These are phyloP conservation scores for Lineus longissimus DNA, from an alignment of 1,140 invertebrate species.

Conservation along the genomic window DNA sequence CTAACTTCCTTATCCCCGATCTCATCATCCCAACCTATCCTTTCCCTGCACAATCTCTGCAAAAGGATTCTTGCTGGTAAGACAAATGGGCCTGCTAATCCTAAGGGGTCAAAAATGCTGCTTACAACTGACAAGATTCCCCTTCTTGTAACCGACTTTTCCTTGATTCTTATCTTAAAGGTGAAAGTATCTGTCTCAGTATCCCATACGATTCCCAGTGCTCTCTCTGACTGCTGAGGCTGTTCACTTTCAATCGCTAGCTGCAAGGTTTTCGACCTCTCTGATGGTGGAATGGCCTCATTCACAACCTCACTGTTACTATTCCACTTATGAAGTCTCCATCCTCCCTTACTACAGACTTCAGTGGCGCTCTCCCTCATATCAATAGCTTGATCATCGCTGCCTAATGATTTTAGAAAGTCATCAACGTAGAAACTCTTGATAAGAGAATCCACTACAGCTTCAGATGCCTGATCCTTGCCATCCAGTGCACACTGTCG, in stretches of 20 bases:
- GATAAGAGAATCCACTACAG: not conserved
- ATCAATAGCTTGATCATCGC: slow-evolving; percentile 8
- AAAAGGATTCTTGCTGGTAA: not conserved
- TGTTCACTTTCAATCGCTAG: not conserved
- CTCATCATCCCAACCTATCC: not conserved
- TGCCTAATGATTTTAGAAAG: slow-evolving; percentile 11
- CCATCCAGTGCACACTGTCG: slow-evolving; percentile 16
- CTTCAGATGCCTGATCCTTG: not conserved
- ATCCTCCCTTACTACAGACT: slow-evolving; percentile 8
- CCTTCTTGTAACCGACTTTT: not conserved
- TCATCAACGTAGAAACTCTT: slow-evolving; percentile 26
- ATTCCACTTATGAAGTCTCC: slow-evolving; percentile 15
- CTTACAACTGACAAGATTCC: not conserved
- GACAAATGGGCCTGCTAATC: not conserved
- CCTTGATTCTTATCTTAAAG: not conserved
- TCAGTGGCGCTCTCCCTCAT: not conserved
- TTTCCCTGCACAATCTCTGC: not conserved
- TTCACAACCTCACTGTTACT: slow-evolving; percentile 13
- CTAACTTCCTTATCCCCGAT: not conserved
- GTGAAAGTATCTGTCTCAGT: not conserved
- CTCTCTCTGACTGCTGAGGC: not conserved
- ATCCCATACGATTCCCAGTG: not conserved
- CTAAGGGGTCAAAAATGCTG: not conserved
- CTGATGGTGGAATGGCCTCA: slow-evolving; percentile 6
- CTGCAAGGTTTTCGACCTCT: too few relatives aligned